A percentile compares a stretch with the other conserved stretches of the same genome.
Evolutionary conservation across 2,797 vertebrate genomes (phyloP).

Genomic region (Hemitrygon akajei): DNA sequence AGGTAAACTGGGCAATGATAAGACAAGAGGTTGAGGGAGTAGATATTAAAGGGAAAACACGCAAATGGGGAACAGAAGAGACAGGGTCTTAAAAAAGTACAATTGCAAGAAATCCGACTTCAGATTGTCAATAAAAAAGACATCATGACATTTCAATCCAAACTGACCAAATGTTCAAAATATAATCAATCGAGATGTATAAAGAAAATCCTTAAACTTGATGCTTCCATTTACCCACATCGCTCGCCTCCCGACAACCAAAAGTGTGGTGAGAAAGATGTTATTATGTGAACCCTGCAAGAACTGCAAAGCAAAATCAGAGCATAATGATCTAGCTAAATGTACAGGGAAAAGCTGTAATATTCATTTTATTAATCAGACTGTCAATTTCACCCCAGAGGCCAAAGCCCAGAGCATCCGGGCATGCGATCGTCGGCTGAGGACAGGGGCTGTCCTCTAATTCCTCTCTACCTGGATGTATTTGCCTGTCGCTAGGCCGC

Average conservation of each 20-base stretch:
- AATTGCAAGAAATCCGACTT: background rate
- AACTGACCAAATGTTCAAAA: background rate
- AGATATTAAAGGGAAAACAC: background rate
- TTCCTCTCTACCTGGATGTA: conserved; percentile 94
- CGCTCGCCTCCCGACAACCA: background rate
- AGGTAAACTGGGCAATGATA: background rate
- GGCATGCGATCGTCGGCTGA: conserved; percentile 79
- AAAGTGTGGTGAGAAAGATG: conserved; percentile 10
- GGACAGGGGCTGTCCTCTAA: conserved; percentile 80
- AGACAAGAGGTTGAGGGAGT: background rate
- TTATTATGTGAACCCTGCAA: conserved; percentile 27
- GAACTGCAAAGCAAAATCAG: conserved; percentile 94
- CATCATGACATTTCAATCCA: background rate
- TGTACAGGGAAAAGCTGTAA: conserved; percentile 98
- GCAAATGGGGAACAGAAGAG: background rate
- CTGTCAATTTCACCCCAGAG: conserved; percentile 99
- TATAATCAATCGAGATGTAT: background rate
- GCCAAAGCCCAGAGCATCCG: conserved; percentile 92
- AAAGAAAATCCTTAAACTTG: background rate
- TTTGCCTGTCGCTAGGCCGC: conserved; percentile 94
- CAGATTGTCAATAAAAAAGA: conserved; percentile 3
- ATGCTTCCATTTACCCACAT: conserved; percentile 1
- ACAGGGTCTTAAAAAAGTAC: background rate
- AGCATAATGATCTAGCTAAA: conserved; percentile 99
- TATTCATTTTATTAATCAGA: conserved; percentile 99